phyloP scores from a whole-genome alignment of 2,888 invertebrate species.

The Notodonta ziczac region DNA sequence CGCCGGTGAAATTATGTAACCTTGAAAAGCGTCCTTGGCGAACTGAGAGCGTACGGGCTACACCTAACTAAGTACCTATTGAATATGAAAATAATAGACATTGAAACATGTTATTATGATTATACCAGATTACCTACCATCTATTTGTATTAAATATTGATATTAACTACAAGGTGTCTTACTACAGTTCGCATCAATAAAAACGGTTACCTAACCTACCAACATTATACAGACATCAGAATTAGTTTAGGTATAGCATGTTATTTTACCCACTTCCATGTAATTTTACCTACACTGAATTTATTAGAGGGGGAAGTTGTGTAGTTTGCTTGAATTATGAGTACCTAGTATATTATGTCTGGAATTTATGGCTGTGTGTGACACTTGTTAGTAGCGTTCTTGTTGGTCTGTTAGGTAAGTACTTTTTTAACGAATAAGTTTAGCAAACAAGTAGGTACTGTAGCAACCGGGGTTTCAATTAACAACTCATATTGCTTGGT shows the following conservation, averaged over 20 bases:
- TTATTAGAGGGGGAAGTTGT: conserved; percentile 2
- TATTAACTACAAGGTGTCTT: conserved; percentile 7
- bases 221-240: neutral
- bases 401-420: too few relatives aligned
- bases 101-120: conserved; percentile 9
- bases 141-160: conserved; percentile 8
- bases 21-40: conserved; percentile 31
- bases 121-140: neutral
- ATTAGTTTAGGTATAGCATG: too few relatives aligned
- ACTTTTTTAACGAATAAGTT: too few relatives aligned
- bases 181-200: neutral
- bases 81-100: conserved; percentile 6
- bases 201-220: neutral
- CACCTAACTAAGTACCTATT: conserved; percentile 15
- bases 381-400: neutral
- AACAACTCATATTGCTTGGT: too few relatives aligned
- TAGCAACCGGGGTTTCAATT: too few relatives aligned
- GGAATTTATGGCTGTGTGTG: neutral
- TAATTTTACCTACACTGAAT: neutral
- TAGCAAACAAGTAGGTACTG: too few relatives aligned
- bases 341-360: neutral
- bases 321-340: neutral
- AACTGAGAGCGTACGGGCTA: conserved; percentile 11
- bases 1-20: conserved; percentile 20
- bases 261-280: too few relatives aligned